Evolutionary conservation across 2,113 vertebrate genomes (phyloP), one percentile per base, ranked within the genome.

Genomic region (Bufo bufo): DNA sequence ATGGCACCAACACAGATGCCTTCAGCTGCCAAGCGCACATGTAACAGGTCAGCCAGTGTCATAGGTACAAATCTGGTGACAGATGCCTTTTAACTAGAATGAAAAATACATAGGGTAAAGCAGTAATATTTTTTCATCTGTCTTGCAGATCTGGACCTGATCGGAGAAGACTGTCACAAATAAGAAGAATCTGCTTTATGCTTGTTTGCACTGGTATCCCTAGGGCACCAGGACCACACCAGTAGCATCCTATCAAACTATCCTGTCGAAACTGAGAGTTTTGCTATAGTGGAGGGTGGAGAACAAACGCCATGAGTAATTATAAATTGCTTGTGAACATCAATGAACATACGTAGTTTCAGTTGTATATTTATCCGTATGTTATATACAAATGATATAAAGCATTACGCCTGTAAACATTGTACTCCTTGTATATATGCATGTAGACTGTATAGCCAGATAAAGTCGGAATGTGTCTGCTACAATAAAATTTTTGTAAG

Each of bases 371-470:
- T 72, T 47, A 74, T 63, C 6, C 10, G 13, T 50, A 65, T 82
- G 56, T 2, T 63, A 81, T 58, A 12, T 43, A 61, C 4, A 19
- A n/a, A 49, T 19, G 20, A n/a, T 52, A 83, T 8, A 52, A 63
- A n/a, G 13, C 77, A 43, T 58, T 17, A 80, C 8, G n/a, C 9
- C 52, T 54, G n/a, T 80, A 80, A 16, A n/a, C 47, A n/a, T 50
- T 33, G 49, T 84, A 69, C 33, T 71, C 47, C 49, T 71, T 69
- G 82, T 84, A 66, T 69, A 20, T 84, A 52, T 71, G 82, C 82
- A 84, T 84, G 82, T 33, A 69, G 69, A 83, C n/a, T 54, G 63
- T 69, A 83, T 50, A 52, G 2, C 12, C 81, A 13, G 50, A 13
- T 23, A 71, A 33, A 8, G 6, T 43, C 50, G 50, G 14, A 83